Evolutionary conservation across 53 echinoderm and acorn worm species (phyloP).

Genomic region (Echinometra lucunter): DNA sequence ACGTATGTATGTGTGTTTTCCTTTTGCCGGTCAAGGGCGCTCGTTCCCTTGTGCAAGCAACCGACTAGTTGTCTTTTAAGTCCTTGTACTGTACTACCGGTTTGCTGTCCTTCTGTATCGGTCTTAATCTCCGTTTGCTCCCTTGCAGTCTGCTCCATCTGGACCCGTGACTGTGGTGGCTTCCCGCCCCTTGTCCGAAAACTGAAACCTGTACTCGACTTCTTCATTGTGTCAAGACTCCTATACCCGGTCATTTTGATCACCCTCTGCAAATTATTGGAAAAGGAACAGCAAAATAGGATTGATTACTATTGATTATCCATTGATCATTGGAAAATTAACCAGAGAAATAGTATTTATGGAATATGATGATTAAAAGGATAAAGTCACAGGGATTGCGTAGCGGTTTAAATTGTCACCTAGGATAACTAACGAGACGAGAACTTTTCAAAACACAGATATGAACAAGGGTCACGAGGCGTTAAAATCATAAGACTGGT

Average conservation of each 20-base stretch:
- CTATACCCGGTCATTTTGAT: constrained; percentile 90
- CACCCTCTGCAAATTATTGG: constrained; percentile 73
- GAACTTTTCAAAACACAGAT: too few species aligned
- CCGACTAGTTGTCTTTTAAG: background rate
- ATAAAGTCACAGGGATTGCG: background rate
- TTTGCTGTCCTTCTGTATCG: constrained; percentile 85
- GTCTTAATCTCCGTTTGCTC: constrained; percentile 87
- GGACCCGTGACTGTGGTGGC: constrained; percentile 84
- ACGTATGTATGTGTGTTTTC: too few species aligned
- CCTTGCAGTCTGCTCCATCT: constrained; percentile 83
- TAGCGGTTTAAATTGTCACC: background rate
- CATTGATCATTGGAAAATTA: too few species aligned
- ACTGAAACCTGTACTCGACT: constrained; percentile 85
- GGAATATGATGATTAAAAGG: background rate
- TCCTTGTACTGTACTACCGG: constrained; percentile 72
- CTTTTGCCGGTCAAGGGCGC: too few species aligned
- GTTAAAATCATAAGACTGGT: too few species aligned
- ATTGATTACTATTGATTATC: too few species aligned
- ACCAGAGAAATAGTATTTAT: background rate
- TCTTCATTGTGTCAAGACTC: constrained; percentile 92
- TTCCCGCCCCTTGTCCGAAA: constrained; percentile 89
- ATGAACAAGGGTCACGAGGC: too few species aligned
- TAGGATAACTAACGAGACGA: too few species aligned
- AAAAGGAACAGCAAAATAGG: background rate
- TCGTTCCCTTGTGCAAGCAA: too few species aligned